Base-by-base conservation (phyloP, 2,888 invertebrate genomes). In the Drosophila anomalata region DNA sequence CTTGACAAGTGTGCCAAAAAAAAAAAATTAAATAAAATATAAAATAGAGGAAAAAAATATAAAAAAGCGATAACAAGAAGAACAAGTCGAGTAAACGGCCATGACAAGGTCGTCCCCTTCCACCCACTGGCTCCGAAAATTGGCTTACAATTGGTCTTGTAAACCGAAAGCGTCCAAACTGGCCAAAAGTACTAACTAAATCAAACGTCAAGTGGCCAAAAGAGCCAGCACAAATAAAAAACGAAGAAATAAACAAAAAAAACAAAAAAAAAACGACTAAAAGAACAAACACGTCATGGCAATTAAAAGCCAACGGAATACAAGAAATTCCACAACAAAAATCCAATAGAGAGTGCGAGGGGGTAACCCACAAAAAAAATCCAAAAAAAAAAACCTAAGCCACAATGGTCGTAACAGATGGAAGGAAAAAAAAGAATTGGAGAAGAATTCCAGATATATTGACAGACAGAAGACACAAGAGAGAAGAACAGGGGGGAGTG, bases 101-200 rank as follows among this genome's bases (percentile, higher is more conserved):
- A 47, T 58, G 65, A 36, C 66, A 54, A 52, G 58, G 53, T 52
- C 9, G 22, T 31, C 12, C 36, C 68, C 46, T 20, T n/a, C 36
- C 36, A 36, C 36, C 36, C 36, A 36, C 36, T 36, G 36, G 11
- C 36, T 36, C 69, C 69, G 78, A 79, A 77, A 82, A 82, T 82
- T 82, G 82, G 87, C 82, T 86, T 86, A 86, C 84, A 82, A 87
- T 84, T 87, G 86, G 80, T 79, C 76, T 72, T 65, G 65, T 65
- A 65, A 58, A 50, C 54, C 52, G 59, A 44, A 63, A 48, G 52
- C 58, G 61, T 36, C 44, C 24, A 22, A 31, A 29, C 29, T 33
- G 41, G 58, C 41, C 58, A 41, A 69, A 54, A 65, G 66, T 65
- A 65, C 65, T 65, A 65, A 65, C 65, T 65, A 65, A 65, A 65